These are phyloP conservation scores for Beris morrisii DNA, from an alignment of 2,888 invertebrate species.

Conservation along the genomic window DNA sequence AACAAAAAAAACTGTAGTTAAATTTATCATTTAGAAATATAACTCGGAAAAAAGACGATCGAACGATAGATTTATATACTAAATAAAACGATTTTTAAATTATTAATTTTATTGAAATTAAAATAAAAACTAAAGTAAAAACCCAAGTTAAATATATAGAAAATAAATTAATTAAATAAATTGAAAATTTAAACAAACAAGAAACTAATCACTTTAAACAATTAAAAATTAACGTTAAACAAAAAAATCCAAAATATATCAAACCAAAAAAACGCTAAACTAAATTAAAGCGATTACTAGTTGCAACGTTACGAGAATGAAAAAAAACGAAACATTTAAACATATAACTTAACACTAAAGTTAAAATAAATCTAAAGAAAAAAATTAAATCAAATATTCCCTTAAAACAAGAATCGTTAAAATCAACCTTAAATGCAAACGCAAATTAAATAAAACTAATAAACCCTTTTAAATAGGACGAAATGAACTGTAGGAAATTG, in stretches of 20 bases:
- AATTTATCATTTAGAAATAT: too few species aligned
- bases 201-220: background rate
- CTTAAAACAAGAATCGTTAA: constrained; percentile 10
- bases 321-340: background rate
- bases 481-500: too few species aligned
- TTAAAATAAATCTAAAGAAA: constrained; percentile 19
- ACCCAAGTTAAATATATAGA: constrained; percentile 2
- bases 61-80: too few species aligned
- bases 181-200: too few species aligned
- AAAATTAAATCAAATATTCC: constrained; percentile 17
- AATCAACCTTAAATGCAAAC: constrained; percentile 1
- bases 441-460: constrained; percentile 6
- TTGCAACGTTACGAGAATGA: too few species aligned
- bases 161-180: constrained; percentile 1
- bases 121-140: constrained; percentile 7
- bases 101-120: constrained; percentile 16
- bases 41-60: too few species aligned
- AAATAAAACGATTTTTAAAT: background rate
- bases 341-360: background rate
- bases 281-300: background rate
- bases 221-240: constrained; percentile 7
- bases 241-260: constrained; percentile 13
- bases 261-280: constrained; percentile 11
- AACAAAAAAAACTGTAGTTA: too few species aligned
- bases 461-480: too few species aligned